Evolutionary conservation across 1,140 invertebrate genomes (phyloP), one percentile per base, ranked within the genome.

Genomic region (Zaprionus davidi): DNA sequence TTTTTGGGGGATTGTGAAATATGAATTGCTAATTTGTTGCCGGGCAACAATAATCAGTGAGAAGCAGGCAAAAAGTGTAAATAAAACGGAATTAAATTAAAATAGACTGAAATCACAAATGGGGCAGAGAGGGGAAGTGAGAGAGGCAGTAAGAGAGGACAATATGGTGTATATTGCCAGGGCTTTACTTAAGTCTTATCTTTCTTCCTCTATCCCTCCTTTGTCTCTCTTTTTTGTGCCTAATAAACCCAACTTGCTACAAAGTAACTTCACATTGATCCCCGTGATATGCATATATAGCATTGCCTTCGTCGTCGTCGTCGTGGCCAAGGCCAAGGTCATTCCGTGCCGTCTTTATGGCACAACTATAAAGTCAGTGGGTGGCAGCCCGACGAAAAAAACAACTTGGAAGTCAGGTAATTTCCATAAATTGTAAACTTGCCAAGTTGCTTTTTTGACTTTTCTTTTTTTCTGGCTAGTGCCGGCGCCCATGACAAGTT

Each of bases 21-120:
- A 77, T 77, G 79, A 81, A 81, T 77, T 81, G 79, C 73, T 70
- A 82, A 82, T 82, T 74, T 55, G 60, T 62, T 55, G 24, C 67
- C 36, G 60, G 46, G 57, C 67, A 70, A 70, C 57, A 62, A 60
- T 59, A 67, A 66, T 66, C 53, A 55, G 34, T 44, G 24, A 62
- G 53, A 22, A 71, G 41, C 34, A 69, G 56, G 22, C 64, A 69
- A 41, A 44, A 44, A 70, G n/a, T 38, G n/a, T 53, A 44, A 46
- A 26, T 53, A 44, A 57, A 22, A 26, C 17, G n/a, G 22, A 59
- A 69, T 58, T 56, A 17, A 51, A 60, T 38, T 26, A 26, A 41
- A 38, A 44, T 55, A 17, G 28, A 49, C 36, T 20, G 5, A 22
- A 57, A 46, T 9, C 3, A 3, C 15, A 9, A 46, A 17, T 7